Evolutionary conservation across 2,888 invertebrate genomes (phyloP).

Genomic region (Hydriomena furcata): DNA sequence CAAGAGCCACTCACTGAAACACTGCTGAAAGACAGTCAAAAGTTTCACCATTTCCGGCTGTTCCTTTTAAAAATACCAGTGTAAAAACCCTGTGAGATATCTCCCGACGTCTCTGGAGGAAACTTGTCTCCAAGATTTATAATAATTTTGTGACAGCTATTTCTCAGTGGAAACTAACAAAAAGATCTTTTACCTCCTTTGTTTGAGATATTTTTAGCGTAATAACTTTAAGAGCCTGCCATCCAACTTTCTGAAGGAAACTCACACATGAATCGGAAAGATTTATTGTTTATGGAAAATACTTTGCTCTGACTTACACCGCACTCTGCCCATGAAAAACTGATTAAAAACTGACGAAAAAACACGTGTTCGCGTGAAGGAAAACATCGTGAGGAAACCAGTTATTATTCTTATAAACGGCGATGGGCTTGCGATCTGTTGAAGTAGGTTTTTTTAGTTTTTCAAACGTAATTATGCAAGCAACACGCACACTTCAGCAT

Average conservation of each 20-base stretch:
- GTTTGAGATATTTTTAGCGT: constrained; percentile 14
- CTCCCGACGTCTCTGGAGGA: constrained; percentile 24
- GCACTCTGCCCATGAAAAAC: no score
- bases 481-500: no score
- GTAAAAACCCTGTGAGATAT: constrained; percentile 34
- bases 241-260: background rate
- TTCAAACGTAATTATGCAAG: no score
- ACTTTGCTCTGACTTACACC: no score
- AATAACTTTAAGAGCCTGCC: constrained; percentile 13
- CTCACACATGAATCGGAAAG: background rate
- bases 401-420: no score
- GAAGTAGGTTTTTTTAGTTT: no score
- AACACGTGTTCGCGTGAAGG: no score
- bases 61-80: constrained; percentile 28
- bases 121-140: constrained; percentile 39
- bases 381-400: no score
- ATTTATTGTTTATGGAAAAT: background rate
- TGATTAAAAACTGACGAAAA: no score
- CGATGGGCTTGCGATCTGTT: no score
- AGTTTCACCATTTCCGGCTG: constrained; percentile 25
- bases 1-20: constrained; percentile 16
- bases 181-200: constrained; percentile 13
- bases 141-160: constrained; percentile 35
- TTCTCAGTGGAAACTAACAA: constrained; percentile 27
- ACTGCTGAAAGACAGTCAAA: constrained; percentile 32